A percentile compares a stretch with the other conserved stretches of the same genome.
Conservation (phyloP, 2,888 invertebrate species). For the Agrenia bidenticulata region DNA sequence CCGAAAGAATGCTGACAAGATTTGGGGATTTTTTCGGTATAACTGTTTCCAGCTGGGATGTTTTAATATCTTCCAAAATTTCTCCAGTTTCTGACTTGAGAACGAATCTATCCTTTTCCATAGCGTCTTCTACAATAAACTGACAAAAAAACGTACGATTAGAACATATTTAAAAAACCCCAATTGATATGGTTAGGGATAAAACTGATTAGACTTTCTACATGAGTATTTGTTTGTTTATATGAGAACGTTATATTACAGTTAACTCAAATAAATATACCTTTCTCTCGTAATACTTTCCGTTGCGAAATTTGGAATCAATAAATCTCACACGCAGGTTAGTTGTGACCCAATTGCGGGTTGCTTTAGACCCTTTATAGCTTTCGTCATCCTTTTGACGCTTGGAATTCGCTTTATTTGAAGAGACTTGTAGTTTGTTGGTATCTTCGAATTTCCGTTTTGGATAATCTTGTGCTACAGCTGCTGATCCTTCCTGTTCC, state of each 20-base stretch:
- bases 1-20: background rate
- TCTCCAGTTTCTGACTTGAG: background rate
- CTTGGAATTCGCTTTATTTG: background rate
- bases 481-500: background rate
- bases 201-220: no score
- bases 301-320: constrained; percentile 4
- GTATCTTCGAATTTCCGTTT: background rate
- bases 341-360: constrained; percentile 3
- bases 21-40: constrained; percentile 3
- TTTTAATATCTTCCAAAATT: constrained; percentile 1
- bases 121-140: constrained; percentile 17
- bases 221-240: no score
- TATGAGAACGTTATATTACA: no score
- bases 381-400: background rate
- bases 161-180: no score
- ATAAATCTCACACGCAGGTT: constrained; percentile 14
- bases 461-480: background rate
- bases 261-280: constrained; percentile 13
- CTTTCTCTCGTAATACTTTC: constrained; percentile 16
- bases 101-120: constrained; percentile 7
- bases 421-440: background rate
- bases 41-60: constrained; percentile 12
- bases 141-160: constrained; percentile 16
- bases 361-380: background rate
- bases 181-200: no score